Evolutionary conservation across 2,888 invertebrate species (phyloP), one percentile per base, ranked within the genome.

Genomic region (Drosophila prostipennis): DNA sequence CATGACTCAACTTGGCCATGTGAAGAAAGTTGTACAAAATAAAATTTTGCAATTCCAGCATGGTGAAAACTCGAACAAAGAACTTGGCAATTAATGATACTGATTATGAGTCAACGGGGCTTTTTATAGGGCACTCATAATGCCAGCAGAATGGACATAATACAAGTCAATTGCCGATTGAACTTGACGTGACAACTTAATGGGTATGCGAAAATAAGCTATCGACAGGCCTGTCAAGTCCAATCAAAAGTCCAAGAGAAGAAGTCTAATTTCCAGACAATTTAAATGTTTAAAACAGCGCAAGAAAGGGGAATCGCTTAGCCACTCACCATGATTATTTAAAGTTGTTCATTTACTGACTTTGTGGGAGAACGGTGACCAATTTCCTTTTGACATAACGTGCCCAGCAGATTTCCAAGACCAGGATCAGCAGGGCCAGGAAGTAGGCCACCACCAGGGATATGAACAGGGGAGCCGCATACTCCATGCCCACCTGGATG

Each of bases 401-500:
- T 5, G 77, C 54, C 75, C 78, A 80, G 1, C 23, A 29, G 16
- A 88, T 57, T 67, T 90, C 90, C n/a, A 89, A 13, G 1, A 82
- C 6, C 7, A 90, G 56, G 1, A 79, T 64, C 1, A 82, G 32
- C 0, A 87, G 5, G 0, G 82, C 73, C 11, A 80, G 10, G 11
- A 77, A 11, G 26, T 87, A 90, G 32, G 77, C 59, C 0, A 76
- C 23, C 4, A 81, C 45, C 0, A 91, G 72, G 2, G 83, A 68
- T 10, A 89, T 72, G 40, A 91, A 91, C 6, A 91, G 46, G 0
- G 90, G 90, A 1, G 88, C 91, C 3, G 90, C 81, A 43, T 91
- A 91, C 57, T 90, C 91, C 78, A 91, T 71, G 60, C 91, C 91
- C 63, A 91, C 91, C 23, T 77, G 82, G 40, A 89, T 80, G 16